A percentile compares a stretch with the other conserved stretches of the same genome.
These are phyloP conservation scores for Coenobita brevimanus DNA, from an alignment of 1,140 invertebrate genomes.

Conservation along the genomic window DNA sequence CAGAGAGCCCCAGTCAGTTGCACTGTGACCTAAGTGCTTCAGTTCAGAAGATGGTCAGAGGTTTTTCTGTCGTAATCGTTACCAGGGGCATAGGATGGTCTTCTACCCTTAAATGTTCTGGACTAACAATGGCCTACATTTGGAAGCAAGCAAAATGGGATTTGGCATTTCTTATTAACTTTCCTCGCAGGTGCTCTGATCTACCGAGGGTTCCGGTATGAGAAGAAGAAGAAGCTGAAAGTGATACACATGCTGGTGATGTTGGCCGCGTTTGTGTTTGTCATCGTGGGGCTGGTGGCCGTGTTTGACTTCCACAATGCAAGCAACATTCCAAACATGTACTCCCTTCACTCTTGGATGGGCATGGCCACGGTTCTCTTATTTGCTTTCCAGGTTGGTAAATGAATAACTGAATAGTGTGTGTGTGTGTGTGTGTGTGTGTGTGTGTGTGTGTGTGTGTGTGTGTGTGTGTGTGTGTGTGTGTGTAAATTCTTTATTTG, in stretches of 20 bases:
- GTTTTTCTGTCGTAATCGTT: no score
- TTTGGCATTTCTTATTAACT: background rate
- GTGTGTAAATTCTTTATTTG: no score
- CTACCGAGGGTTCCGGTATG: constrained; percentile 85
- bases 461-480: no score
- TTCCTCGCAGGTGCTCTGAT: constrained; percentile 82
- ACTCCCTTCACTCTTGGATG: constrained; percentile 90
- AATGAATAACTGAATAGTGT: background rate
- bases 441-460: no score
- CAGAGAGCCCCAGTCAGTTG: no score
- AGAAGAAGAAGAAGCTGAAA: constrained; percentile 85
- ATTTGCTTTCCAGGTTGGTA: constrained; percentile 83
- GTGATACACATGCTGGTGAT: constrained; percentile 84
- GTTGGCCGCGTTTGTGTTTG: constrained; percentile 79
- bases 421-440: no score
- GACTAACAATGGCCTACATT: no score
- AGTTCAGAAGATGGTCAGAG: no score
- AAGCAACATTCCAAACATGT: constrained; percentile 84
- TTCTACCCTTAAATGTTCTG: no score
- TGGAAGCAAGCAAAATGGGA: no score
- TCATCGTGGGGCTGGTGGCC: constrained; percentile 83
- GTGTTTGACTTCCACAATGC: constrained; percentile 89
- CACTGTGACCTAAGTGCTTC: no score
- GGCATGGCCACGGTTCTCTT: constrained; percentile 84
- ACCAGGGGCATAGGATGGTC: no score